A percentile compares a stretch with the other conserved stretches of the same genome.
Conservation (phyloP, 2,888 invertebrate genomes). For the Cerastoderma edule region DNA sequence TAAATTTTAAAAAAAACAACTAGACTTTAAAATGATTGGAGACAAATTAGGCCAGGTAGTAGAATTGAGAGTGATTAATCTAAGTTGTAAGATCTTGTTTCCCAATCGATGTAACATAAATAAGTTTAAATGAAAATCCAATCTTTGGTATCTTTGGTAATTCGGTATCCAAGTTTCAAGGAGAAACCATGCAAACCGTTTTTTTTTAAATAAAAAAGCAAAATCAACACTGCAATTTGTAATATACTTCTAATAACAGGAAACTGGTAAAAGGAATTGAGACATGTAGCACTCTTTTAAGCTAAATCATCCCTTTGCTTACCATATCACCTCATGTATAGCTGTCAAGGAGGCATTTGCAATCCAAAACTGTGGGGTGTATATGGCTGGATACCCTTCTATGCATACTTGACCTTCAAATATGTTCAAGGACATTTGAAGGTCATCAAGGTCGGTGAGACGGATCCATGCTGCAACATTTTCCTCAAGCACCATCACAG, state of each 20-base stretch:
- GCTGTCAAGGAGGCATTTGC: slow-evolving; percentile 55
- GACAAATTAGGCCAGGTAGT: too few relatives aligned
- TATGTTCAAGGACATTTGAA: slow-evolving; percentile 43
- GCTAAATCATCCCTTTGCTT: too few relatives aligned
- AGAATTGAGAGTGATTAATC: too few relatives aligned
- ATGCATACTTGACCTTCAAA: slow-evolving; percentile 51
- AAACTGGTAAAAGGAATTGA: too few relatives aligned
- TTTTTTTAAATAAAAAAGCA: not conserved
- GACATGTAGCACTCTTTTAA: too few relatives aligned
- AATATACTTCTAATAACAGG: not conserved
- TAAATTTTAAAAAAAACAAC: not conserved
- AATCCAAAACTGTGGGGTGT: slow-evolving; percentile 52
- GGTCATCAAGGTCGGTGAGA: slow-evolving; percentile 41
- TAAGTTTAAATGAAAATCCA: not conserved
- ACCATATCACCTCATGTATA: slow-evolving; percentile 52
- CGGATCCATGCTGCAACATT: slow-evolving; percentile 40
- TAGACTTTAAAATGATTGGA: not conserved
- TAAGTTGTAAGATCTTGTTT: too few relatives aligned
- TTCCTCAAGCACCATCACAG: slow-evolving; percentile 56
- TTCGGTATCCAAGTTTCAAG: not conserved
- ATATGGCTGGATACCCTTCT: slow-evolving; percentile 53
- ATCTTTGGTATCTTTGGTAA: not conserved
- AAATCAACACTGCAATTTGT: too few relatives aligned
- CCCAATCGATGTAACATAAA: too few relatives aligned
- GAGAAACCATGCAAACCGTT: not conserved